A percentile compares a stretch with the other conserved stretches of the same genome.
phyloP scores from a whole-genome alignment of 2,113 vertebrate genomes.

The Trachemys scripta region DNA sequence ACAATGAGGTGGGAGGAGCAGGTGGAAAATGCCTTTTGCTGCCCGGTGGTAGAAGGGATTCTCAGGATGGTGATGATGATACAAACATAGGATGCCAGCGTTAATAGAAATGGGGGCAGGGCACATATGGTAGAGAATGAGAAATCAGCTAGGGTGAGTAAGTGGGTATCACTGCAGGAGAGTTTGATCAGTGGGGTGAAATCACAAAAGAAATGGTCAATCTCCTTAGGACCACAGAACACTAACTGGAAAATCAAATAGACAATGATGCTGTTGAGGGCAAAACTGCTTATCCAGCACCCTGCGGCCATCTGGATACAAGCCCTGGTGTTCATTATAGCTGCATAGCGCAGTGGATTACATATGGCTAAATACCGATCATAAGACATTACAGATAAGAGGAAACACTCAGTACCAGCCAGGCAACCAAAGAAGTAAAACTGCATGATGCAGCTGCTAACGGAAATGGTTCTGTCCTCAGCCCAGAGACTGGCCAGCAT shows the following conservation, averaged over 20 bases:
- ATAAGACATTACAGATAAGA: neutral
- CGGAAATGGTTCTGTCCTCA: neutral
- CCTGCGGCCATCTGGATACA: neutral
- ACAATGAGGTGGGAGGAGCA: too few relatives aligned
- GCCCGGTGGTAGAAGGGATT: neutral
- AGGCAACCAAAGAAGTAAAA: neutral
- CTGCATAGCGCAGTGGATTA: neutral
- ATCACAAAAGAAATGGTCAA: neutral
- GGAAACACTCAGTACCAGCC: too few relatives aligned
- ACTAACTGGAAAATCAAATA: neutral
- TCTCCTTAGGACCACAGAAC: neutral
- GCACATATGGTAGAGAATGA: slow-evolving; percentile 5
- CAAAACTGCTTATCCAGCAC: neutral
- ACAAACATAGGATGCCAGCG: neutral
- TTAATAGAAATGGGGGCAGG: slow-evolving; percentile 26
- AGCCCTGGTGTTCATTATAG: neutral
- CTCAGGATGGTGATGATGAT: slow-evolving; percentile 26
- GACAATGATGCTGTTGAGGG: neutral
- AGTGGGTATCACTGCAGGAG: neutral
- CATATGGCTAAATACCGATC: neutral
- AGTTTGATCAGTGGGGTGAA: neutral
- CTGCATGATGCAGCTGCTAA: neutral
- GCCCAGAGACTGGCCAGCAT: neutral
- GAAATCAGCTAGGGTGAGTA: neutral
- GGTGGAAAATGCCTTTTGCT: too few relatives aligned